A percentile compares a stretch with the other conserved stretches of the same genome.
These are phyloP conservation scores for Prorops nasuta DNA, from an alignment of 1,140 invertebrate genomes.

Conservation along the genomic window DNA sequence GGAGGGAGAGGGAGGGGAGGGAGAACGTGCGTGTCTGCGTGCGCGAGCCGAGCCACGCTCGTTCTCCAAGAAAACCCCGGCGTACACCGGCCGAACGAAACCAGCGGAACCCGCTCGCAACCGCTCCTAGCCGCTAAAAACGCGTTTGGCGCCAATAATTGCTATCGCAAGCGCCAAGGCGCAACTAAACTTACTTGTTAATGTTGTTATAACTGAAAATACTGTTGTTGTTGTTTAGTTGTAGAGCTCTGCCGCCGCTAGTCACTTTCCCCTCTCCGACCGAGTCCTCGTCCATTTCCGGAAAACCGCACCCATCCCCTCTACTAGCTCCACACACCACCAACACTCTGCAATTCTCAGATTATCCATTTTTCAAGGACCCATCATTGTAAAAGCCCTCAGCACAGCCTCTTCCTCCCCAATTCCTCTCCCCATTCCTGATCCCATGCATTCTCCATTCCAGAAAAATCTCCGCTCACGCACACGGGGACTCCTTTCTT, in stretches of 20 bases:
- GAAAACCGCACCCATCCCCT: too few relatives aligned
- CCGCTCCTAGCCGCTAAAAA: neutral
- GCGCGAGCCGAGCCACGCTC: slow-evolving; percentile 9
- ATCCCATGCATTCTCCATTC: too few relatives aligned
- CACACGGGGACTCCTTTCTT: too few relatives aligned
- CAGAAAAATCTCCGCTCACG: too few relatives aligned
- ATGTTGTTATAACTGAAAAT: slow-evolving; percentile 59
- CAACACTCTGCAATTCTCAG: too few relatives aligned
- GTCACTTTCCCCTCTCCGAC: slow-evolving; percentile 48
- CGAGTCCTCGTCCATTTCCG: too few relatives aligned
- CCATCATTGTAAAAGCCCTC: too few relatives aligned
- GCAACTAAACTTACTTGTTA: slow-evolving; percentile 56
- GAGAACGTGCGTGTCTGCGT: slow-evolving; percentile 1
- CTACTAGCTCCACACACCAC: too few relatives aligned
- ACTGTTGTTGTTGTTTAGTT: slow-evolving; percentile 60
- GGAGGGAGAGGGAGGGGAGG: slow-evolving; percentile 5
- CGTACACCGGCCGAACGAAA: neutral
- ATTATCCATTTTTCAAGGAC: too few relatives aligned
- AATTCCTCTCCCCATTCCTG: too few relatives aligned
- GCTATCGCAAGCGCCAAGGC: slow-evolving; percentile 15
- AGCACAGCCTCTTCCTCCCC: too few relatives aligned
- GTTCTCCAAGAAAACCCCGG: slow-evolving; percentile 1
- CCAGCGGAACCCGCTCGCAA: neutral
- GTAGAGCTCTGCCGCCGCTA: slow-evolving; percentile 57
- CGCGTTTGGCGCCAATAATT: slow-evolving; percentile 12